These are phyloP conservation scores for Meandrusa payeni DNA, from an alignment of 2,888 invertebrate species.

Conservation along the genomic window DNA sequence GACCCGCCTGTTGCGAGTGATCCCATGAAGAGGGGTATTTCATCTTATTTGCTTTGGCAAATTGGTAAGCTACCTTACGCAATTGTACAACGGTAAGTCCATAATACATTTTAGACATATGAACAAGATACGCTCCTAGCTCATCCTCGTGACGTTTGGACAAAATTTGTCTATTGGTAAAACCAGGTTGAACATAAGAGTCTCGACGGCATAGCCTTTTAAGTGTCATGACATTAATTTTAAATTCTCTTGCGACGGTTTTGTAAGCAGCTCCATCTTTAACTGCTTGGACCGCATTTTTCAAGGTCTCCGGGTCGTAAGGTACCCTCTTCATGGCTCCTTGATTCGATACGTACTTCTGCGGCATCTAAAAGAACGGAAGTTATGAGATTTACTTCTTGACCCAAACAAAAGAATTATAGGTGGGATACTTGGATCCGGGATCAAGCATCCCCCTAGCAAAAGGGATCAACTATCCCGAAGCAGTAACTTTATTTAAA, in stretches of 20 bases:
- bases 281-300: too few relatives aligned
- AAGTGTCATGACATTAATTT: too few relatives aligned
- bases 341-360: conserved; percentile 23
- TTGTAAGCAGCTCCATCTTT: too few relatives aligned
- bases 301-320: too few relatives aligned
- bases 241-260: too few relatives aligned
- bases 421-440: too few relatives aligned
- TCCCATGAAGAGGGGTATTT: conserved; percentile 24
- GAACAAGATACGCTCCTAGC: conserved; percentile 15
- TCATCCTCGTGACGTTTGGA: conserved; percentile 18
- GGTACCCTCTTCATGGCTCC: conserved; percentile 21
- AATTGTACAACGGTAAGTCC: conserved; percentile 23
- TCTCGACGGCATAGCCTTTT: too few relatives aligned
- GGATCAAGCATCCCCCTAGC: too few relatives aligned
- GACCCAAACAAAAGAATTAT: too few relatives aligned
- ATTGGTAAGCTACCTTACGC: conserved; percentile 25
- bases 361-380: conserved; percentile 23
- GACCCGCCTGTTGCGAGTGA: conserved; percentile 21
- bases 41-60: conserved; percentile 25
- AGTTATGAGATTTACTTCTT: conserved; percentile 24
- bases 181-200: conserved; percentile 21
- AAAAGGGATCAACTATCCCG: too few relatives aligned
- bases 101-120: conserved; percentile 21
- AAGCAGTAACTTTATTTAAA: too few relatives aligned
- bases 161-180: conserved; percentile 22